Base-by-base conservation (phyloP, 2,113 vertebrate species). In the Ictalurus furcatus region DNA sequence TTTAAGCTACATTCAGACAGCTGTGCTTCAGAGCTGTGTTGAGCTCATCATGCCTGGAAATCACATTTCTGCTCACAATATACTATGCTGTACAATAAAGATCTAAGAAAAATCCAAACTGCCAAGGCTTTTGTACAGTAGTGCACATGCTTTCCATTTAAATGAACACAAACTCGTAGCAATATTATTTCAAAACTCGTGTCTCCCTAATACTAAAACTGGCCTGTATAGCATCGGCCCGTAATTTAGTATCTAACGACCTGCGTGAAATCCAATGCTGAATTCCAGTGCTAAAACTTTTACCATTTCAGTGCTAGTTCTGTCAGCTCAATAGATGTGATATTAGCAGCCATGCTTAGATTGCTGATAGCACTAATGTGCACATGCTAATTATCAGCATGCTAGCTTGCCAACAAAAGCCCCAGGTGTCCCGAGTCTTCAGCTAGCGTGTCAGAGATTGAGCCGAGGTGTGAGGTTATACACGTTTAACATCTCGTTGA, bases 401-500 rank as follows among this genome's bases (percentile, higher is more conserved):
- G 86, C 69, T 73, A 81, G 88, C 40, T 37, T 25, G 79, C 65
- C 65, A 65, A 92, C 91, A 92, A 92, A 73, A 87, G 84, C 14
- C 80, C 40, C 65, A 88, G 88, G 88, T 89, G 90, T 80, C 14
- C 61, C 40, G 14, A 84, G 54, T 59, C 79, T 34, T 61, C 74
- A 11, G 52, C 28, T 48, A 19, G 85, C 58, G 59, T 44, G 86
- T 84, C 78, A 88, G 83, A 89, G 71, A 69, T 12, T 48, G 61
- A 69, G 81, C 40, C 7, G 16, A 34, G 40, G 71, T 84, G 85
- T 63, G 21, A 88, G 14, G 17, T 88, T 11, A 76, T 71, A 63
- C 17, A 30, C 61, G 40, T 85, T 90, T 90, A 88, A 87, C 90
- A 76, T 89, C 88, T 87, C 90, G 84, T 89, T 89, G 63, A 67